Percentiles rank a stretch among this genome's conserved stretches.
Conservation (phyloP, 2,113 vertebrate genomes). For the Neolamprologus hecqui region DNA sequence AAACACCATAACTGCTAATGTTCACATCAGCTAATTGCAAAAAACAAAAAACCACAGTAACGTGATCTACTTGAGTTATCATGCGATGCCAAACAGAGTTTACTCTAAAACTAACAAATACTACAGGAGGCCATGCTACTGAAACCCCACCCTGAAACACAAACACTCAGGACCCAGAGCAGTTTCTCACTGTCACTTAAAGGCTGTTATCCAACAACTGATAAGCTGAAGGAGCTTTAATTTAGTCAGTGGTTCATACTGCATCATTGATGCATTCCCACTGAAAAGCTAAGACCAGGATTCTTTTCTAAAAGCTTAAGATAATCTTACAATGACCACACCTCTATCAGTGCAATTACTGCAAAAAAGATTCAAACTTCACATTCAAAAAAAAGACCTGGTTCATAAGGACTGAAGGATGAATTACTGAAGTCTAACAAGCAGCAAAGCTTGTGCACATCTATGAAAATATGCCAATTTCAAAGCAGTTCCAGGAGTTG, state of each 20-base stretch:
- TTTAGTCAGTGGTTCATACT: background rate
- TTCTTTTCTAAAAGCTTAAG: background rate
- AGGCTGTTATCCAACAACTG: background rate
- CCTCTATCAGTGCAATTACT: background rate
- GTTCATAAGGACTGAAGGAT: background rate
- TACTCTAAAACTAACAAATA: background rate
- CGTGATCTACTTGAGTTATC: background rate
- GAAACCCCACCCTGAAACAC: slow-evolving; percentile 59
- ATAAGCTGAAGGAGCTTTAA: background rate
- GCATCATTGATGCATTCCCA: background rate
- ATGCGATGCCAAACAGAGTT: background rate
- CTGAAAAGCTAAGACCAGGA: background rate
- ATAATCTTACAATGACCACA: background rate
- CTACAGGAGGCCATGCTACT: background rate
- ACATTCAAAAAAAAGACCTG: background rate
- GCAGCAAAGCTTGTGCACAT: background rate
- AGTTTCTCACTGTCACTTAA: background rate
- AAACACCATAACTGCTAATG: background rate
- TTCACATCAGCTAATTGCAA: background rate
- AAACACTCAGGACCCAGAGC: slow-evolving; percentile 37
- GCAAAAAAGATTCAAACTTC: background rate
- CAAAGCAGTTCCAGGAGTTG: background rate
- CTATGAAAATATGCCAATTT: background rate
- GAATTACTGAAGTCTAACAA: background rate
- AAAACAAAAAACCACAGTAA: background rate